These are phyloP conservation scores for Pachliopta kotzebuea DNA, from an alignment of 2,888 invertebrate species.

Conservation along the genomic window DNA sequence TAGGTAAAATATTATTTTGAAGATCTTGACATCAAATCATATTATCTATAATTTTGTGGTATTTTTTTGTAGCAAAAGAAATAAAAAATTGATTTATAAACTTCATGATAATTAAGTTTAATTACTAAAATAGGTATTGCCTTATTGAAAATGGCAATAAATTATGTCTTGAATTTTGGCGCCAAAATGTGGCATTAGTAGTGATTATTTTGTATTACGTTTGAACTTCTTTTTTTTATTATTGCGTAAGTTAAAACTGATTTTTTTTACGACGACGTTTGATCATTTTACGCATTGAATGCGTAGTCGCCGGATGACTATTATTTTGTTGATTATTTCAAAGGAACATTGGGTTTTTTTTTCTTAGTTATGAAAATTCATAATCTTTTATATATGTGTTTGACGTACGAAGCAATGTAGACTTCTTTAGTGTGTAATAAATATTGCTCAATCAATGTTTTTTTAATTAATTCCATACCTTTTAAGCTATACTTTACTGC, in stretches of 20 bases:
- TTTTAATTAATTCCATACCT: neutral
- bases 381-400: constrained; percentile 19
- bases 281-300: constrained; percentile 18
- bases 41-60: too few species aligned
- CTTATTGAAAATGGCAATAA: too few species aligned
- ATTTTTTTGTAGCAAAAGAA: too few species aligned
- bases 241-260: neutral
- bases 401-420: constrained; percentile 44
- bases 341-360: constrained; percentile 31
- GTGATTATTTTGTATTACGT: too few species aligned
- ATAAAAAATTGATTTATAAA: too few species aligned
- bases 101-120: too few species aligned
- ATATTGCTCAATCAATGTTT: constrained; percentile 29
- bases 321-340: constrained; percentile 24
- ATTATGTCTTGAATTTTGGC: too few species aligned
- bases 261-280: constrained; percentile 12
- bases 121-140: too few species aligned
- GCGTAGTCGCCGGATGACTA: neutral
- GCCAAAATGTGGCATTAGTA: too few species aligned
- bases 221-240: neutral
- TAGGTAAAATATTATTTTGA: constrained; percentile 2
- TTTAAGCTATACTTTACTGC: too few species aligned
- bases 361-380: constrained; percentile 25
- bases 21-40: too few species aligned
- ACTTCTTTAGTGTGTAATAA: constrained; percentile 56